Base-by-base conservation (phyloP, 2,797 vertebrate genomes). In the Rhinogobio ventralis region DNA sequence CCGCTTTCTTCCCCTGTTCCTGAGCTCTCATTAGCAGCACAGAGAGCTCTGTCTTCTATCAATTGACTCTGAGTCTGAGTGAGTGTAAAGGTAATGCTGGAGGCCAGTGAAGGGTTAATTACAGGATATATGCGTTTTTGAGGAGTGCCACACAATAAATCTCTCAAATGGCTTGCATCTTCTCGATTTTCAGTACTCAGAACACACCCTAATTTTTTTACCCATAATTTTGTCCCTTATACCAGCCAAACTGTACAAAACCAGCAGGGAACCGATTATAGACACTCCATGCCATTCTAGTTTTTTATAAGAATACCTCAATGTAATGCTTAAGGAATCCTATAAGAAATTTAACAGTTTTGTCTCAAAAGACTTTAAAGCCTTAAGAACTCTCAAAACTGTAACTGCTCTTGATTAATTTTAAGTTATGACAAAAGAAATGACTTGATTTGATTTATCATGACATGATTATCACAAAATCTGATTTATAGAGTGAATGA, bases 41-140 rank as follows among this genome's bases (percentile, higher is more conserved):
- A 76, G 62, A 45, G 23, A 55, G 46, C 30, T 68, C 73, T 76
- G 60, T 82, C 17, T 8, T 62, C 25, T 13, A 7, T 78, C 55
- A 45, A 9, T 45, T 14, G 76, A 80, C 86, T 74, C 19, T 10
- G 23, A 4, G 62, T n/a, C n/a, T n/a, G 36, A 5, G 36, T 3
- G 17, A 30, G 55, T 42, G 33, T 82, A 92, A 91, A 94, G 92
- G 91, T 90, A 93, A 90, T 84, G 89, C 88, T 90, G 76, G 90
- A 92, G 90, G 93, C 90, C 89, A 92, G 90, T 87, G 86, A 85
- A 87, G 93, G 88, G 93, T 95, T 95, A 95, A 95, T 95, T 96
- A 95, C 94, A 95, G 95, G 95, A 95, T 95, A 92, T 92, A 92
- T 92, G 93, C 92, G 90, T 94, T 95, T 90, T 94, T 73, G 86